Base-by-base conservation (phyloP, 2,888 invertebrate genomes). In the Ptychoptera contaminata region DNA sequence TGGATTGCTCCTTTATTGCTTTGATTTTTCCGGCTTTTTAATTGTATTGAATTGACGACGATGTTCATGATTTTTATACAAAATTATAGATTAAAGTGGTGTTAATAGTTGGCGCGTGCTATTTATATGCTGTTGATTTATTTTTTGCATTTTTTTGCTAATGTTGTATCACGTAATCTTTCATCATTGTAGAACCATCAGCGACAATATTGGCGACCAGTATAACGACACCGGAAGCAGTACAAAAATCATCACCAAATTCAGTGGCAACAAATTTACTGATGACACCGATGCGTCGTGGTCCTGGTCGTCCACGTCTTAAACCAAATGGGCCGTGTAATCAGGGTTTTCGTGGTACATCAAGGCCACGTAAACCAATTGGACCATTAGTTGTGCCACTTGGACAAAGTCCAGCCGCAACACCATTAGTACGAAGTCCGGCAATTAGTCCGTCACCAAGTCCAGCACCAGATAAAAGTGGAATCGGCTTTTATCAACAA, bases 261-360 rank as follows among this genome's bases (percentile, higher is more conserved):
- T 34, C 34, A 8, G 35, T 16, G 8, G 16, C 11, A 11, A 16
- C 32, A 40, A 40, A 31, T 32, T 23, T 32, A 8, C 16, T 37
- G 31, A 38, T 46, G 8, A 52, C 60, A 8, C 59, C 62, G 12
- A 57, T 72, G 16, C 71, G 79, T 45, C 63, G 80, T 39, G 79
- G 80, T 14, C 79, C 81, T 1, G 80, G 81, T 8, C 63, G 81
- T 47, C 80, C 81, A 0, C 68, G 81, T 2, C 61, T 80, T 10
- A 73, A 77, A 54, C 79, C 79, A 1, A 67, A 71, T 8, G 78
- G 78, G 1, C 79, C 80, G 0, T 66, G 73, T 1, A 72, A 80
- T 56, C 73, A 74, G 47, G 79, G 79, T 8, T 68, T 70, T 23
- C 69, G 81, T 15, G 72, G 73, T 2, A 62, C 72, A 2, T 69